Base-by-base conservation (phyloP, 2,888 invertebrate genomes). In the Octonoba sinensis region DNA sequence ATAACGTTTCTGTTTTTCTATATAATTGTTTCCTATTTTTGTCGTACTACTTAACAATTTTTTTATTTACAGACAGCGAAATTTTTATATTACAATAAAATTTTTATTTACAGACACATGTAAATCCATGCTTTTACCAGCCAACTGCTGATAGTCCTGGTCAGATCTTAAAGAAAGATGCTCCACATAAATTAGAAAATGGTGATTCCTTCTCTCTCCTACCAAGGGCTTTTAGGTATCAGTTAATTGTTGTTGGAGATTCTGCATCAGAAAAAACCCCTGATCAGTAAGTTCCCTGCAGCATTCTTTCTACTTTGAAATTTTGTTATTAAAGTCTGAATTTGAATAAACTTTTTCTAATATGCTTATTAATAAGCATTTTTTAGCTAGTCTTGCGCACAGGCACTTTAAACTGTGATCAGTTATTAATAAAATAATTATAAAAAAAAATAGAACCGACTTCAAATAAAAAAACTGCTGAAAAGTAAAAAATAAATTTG, bases 191-290 rank as follows among this genome's bases (percentile, higher is more conserved):
- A n/a, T 85, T 89, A 67, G 85, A 87, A 62, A 85, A 87, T 84
- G 88, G 88, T 12, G 89, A 89, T 83, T 85, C 87, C 18, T 88
- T 89, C 84, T 87, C 88, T 20, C 86, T 89, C 0, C 84, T 89
- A 16, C 88, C 89, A 18, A 88, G 88, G 77, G 86, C 87, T 72
- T 86, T 87, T 22, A 87, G 86, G 62, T 89, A 87, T 84, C 86
- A 87, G 84, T 87, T 88, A 4, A 78, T 83, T 62, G 54, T 85
- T 15, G 66, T 72, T 27, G 73, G 73, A 27, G 73, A 67, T 18
- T 22, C 70, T 15, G 62, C 27, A 20, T 49, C 64, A 20, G 47
- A 75, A 2, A 62, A 77, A 60, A 71, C 12, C 18, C 13, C 49
- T 56, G 62, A 75, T 1, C 56, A 64, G 79, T 79, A 54, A 62